A percentile compares a stretch with the other conserved stretches of the same genome.
Evolutionary conservation across 2,113 vertebrate species (phyloP).

Genomic region (Petromus typicus): DNA sequence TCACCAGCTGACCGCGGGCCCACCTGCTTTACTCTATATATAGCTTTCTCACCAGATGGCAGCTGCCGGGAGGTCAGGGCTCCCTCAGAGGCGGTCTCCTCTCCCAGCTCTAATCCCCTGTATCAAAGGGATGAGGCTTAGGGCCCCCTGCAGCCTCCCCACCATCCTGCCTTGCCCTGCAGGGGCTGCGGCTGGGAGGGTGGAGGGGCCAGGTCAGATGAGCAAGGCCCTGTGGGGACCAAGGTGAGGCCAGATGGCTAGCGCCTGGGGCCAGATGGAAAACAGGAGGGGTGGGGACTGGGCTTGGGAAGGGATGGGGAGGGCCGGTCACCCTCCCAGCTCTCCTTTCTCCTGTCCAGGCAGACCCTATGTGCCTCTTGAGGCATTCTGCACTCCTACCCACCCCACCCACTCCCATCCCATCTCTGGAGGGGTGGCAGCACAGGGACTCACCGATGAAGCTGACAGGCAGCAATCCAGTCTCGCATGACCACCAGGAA

Average conservation of each 20-base stretch:
- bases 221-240: neutral
- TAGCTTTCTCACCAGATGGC: slow-evolving; percentile 82
- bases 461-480: slow-evolving; percentile 84
- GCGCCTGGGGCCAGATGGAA: slow-evolving; percentile 42
- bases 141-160: slow-evolving; percentile 28
- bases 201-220: slow-evolving; percentile 23
- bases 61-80: slow-evolving; percentile 62
- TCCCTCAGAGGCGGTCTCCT: slow-evolving; percentile 72
- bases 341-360: neutral
- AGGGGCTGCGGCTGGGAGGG: neutral
- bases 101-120: slow-evolving; percentile 81
- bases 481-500: slow-evolving; percentile 83
- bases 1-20: slow-evolving; percentile 15
- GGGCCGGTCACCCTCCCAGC: neutral
- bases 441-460: slow-evolving; percentile 75
- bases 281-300: slow-evolving; percentile 8
- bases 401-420: neutral
- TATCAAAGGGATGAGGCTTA: slow-evolving; percentile 78
- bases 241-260: slow-evolving; percentile 74
- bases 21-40: slow-evolving; percentile 66
- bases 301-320: neutral
- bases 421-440: neutral
- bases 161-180: slow-evolving; percentile 2
- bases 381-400: neutral
- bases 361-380: neutral